Conservation (phyloP, 2,797 vertebrate species). For the Etheostoma nigrum region DNA sequence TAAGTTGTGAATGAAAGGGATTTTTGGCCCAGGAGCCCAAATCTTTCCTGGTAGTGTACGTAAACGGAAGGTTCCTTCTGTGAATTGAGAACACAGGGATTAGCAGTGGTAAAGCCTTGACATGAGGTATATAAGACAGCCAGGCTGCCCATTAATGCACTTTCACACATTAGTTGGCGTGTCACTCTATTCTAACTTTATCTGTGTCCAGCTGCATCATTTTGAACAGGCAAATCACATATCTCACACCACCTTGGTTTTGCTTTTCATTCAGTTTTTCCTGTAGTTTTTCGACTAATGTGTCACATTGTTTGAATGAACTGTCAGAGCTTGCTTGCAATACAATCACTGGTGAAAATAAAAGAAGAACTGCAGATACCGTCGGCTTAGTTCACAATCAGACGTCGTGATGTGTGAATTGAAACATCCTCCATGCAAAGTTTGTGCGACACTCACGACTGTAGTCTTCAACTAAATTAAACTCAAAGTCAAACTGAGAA, state of each 20-base stretch:
- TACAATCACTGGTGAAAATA: conserved; percentile 16
- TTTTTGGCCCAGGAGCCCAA: background rate
- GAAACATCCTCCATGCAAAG: background rate
- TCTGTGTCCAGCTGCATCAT: background rate
- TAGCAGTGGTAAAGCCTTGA: conserved; percentile 1
- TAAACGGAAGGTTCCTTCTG: too few species aligned
- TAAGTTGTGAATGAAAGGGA: background rate
- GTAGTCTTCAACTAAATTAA: conserved; percentile 2
- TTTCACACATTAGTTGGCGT: conserved; percentile 5
- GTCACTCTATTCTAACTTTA: background rate
- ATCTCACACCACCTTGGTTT: background rate
- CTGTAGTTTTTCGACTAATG: background rate
- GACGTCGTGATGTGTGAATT: background rate
- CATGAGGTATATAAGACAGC: conserved; percentile 13
- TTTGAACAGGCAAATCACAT: conserved; percentile 2
- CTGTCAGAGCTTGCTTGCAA: conserved; percentile 13
- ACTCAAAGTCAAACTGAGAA: background rate
- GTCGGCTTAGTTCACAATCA: conserved; percentile 10
- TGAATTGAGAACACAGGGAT: background rate
- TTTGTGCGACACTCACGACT: background rate
- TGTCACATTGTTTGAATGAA: conserved; percentile 26
- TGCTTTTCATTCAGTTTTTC: conserved; percentile 2
- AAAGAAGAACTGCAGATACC: conserved; percentile 6
- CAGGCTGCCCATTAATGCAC: background rate
- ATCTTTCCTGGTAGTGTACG: background rate